Evolutionary conservation across 2,888 invertebrate species (phyloP).

Genomic region (Rosalia funebris): DNA sequence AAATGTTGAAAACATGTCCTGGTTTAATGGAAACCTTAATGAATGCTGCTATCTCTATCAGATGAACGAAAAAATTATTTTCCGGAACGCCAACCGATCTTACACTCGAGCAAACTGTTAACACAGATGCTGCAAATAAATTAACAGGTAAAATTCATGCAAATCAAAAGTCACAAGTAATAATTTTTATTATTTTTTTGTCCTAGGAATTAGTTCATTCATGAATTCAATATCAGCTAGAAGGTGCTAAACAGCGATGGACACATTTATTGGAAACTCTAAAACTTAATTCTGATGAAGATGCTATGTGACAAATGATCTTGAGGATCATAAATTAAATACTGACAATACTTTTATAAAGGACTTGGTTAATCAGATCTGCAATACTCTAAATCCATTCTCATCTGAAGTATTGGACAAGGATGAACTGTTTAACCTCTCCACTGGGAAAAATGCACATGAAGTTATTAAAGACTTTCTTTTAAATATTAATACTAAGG

Average conservation of each 20-base stretch:
- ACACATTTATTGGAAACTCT: neutral
- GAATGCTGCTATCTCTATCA: conserved; percentile 32
- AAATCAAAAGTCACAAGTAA: too few relatives aligned
- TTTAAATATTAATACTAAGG: neutral
- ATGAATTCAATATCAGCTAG: conserved; percentile 1
- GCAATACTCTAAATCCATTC: neutral
- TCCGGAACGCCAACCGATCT: conserved; percentile 15
- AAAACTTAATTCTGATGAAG: neutral
- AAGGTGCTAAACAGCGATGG: neutral
- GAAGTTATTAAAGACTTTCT: neutral
- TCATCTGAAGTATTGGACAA: neutral
- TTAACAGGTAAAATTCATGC: too few relatives aligned
- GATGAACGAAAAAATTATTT: conserved; percentile 28
- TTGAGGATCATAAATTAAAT: neutral
- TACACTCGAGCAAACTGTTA: conserved; percentile 27
- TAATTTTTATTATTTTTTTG: too few relatives aligned
- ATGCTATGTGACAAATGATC: neutral
- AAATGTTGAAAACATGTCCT: conserved; percentile 26
- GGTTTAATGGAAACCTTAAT: too few relatives aligned
- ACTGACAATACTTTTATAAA: neutral
- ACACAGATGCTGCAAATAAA: conserved; percentile 27
- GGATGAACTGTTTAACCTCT: neutral
- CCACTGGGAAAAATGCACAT: neutral
- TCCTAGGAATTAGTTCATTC: neutral
- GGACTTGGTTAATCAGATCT: neutral